Evolutionary conservation across 2,797 vertebrate genomes (phyloP).

Genomic region (Bucorvus abyssinicus): DNA sequence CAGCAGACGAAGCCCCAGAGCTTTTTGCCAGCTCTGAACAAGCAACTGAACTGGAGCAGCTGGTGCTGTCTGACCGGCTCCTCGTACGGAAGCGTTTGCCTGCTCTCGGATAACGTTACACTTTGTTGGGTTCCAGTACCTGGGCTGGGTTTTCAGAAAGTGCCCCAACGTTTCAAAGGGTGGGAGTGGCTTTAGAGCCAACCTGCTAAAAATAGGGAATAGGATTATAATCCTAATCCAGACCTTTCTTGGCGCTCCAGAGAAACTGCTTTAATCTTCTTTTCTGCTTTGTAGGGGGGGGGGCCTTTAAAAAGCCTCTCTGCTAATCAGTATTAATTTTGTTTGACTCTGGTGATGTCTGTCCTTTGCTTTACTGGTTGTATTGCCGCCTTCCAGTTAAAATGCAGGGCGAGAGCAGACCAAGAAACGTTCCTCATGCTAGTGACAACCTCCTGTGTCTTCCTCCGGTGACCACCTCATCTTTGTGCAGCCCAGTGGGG

Average conservation of each 20-base stretch:
- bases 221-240: slow-evolving; percentile 30
- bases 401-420: not conserved
- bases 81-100: accelerated
- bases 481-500: not conserved
- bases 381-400: not conserved
- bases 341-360: slow-evolving; percentile 21
- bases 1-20: not conserved
- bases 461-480: accelerated
- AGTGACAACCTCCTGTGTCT: accelerated
- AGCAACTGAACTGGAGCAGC: accelerated
- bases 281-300: not conserved
- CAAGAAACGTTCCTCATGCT: accelerated
- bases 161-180: not conserved
- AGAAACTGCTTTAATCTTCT: slow-evolving; percentile 55
- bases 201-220: slow-evolving; percentile 40
- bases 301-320: not conserved
- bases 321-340: slow-evolving; percentile 43
- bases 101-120: too few species aligned
- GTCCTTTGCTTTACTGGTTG: not conserved
- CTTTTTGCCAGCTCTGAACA: not conserved
- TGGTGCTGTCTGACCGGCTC: accelerated
- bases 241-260: not conserved
- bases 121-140: not conserved
- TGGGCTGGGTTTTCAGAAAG: not conserved
- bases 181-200: not conserved